A percentile compares a stretch with the other conserved stretches of the same genome.
phyloP scores from a whole-genome alignment of 2,113 vertebrate species.

The Phyllostomus discolor region DNA sequence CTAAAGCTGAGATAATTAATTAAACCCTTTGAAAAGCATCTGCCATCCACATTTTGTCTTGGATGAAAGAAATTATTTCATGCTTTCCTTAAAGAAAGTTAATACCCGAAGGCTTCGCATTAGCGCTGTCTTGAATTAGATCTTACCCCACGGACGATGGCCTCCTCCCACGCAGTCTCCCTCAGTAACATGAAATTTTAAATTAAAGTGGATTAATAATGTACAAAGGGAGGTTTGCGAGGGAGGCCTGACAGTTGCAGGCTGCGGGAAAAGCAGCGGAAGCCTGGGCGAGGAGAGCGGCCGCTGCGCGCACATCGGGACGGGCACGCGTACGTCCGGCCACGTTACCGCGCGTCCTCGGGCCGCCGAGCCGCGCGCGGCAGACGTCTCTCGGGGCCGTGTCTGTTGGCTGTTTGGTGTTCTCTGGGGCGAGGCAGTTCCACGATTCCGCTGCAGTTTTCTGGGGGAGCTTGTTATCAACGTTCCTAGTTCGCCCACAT shows the following conservation, averaged over 20 bases:
- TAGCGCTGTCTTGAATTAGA: constrained; percentile 50
- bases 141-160: constrained; percentile 67
- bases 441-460: background rate
- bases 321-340: background rate
- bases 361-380: background rate
- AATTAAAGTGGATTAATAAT: constrained; percentile 81
- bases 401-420: background rate
- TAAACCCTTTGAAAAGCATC: constrained; percentile 73
- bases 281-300: background rate
- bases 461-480: background rate
- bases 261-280: constrained; percentile 13
- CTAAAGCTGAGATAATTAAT: constrained; percentile 70
- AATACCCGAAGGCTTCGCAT: constrained; percentile 57
- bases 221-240: constrained; percentile 66
- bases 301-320: background rate
- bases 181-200: constrained; percentile 77
- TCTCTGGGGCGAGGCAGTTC: background rate
- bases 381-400: background rate
- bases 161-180: constrained; percentile 65
- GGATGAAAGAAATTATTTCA: constrained; percentile 75
- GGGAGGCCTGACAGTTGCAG: constrained; percentile 57
- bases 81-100: constrained; percentile 68
- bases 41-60: constrained; percentile 77
- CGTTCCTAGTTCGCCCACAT: background rate
- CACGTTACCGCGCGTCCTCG: background rate